Base-by-base conservation (phyloP, 2,113 vertebrate species). In the Pimephales promelas region DNA sequence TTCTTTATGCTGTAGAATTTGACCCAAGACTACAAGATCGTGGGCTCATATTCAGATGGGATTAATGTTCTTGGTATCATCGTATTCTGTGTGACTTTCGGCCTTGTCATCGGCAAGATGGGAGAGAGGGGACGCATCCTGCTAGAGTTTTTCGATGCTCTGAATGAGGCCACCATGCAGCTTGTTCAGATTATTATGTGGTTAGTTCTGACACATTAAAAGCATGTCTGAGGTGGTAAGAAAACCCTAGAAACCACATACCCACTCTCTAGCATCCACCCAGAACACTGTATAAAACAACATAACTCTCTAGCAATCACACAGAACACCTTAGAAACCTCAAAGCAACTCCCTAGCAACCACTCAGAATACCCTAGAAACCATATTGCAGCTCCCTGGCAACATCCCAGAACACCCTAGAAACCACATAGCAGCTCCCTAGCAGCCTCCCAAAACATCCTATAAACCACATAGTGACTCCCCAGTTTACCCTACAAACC, bases 111-210 rank as follows among this genome's bases (percentile, higher is more conserved):
- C 14, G 97, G 98, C 26, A 96, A 99, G 90, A 99, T 99, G 98
- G 98, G 98, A 26, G 96, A 98, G 84, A 96, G 95, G 71, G 98
- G 98, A 14, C 95, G 96, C 66, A 95, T 99, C 84, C 93, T 99
- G 74, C 90, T 98, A 89, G 98, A 99, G 56, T 99, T 99, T 73
- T 99, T 99, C 85, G 97, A 96, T n/a, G 98, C 98, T 0, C 83
- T 99, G 80, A 99, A 97, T 0, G 98, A 99, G 49, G 97, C 97
- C 45, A 99, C 98, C 43, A 99, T 99, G 98, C 96, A 94, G 89
- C 94, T 99, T 9, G 97, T 99, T 82, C 96, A 98, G 74, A 97
- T 99, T 86, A 97, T 99, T 79, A 99, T 99, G 98, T 98, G 97
- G 97, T 99, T 92, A 91, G 97, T 92, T 56, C 40, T 71, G 14